Conservation (phyloP, 1,140 invertebrate genomes). For the Tribolium madens region DNA sequence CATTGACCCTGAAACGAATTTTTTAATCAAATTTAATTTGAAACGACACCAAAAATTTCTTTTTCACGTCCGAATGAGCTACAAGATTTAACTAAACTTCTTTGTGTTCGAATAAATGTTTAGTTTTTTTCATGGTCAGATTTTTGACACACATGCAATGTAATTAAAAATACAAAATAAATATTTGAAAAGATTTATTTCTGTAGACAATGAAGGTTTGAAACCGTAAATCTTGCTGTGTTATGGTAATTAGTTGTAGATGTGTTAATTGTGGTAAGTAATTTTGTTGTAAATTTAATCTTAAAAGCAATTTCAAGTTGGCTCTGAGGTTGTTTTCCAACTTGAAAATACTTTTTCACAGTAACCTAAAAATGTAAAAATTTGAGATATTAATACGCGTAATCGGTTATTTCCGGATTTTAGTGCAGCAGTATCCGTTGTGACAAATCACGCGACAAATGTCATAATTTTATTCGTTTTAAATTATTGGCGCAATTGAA, state of each 20-base stretch:
- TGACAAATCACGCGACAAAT: too few species aligned
- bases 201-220: not conserved
- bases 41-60: too few species aligned
- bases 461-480: too few species aligned
- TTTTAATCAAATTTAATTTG: too few species aligned
- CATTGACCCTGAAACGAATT: slow-evolving; percentile 86
- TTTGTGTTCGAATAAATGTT: too few species aligned
- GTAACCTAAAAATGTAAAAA: slow-evolving; percentile 9
- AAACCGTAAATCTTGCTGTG: too few species aligned
- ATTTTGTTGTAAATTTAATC: not conserved
- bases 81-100: too few species aligned
- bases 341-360: not conserved
- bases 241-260: not conserved
- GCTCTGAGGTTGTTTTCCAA: not conserved
- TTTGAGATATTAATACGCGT: not conserved
- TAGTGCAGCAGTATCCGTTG: not conserved
- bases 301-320: not conserved
- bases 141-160: too few species aligned
- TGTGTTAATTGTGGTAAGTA: not conserved
- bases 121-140: too few species aligned
- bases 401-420: slow-evolving; percentile 5
- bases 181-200: not conserved
- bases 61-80: too few species aligned
- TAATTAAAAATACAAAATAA: slow-evolving; percentile 27
- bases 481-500: too few species aligned